A percentile compares a stretch with the other conserved stretches of the same genome.
These are phyloP conservation scores for Lates japonicus DNA, from an alignment of 2,797 vertebrate genomes.

Conservation along the genomic window DNA sequence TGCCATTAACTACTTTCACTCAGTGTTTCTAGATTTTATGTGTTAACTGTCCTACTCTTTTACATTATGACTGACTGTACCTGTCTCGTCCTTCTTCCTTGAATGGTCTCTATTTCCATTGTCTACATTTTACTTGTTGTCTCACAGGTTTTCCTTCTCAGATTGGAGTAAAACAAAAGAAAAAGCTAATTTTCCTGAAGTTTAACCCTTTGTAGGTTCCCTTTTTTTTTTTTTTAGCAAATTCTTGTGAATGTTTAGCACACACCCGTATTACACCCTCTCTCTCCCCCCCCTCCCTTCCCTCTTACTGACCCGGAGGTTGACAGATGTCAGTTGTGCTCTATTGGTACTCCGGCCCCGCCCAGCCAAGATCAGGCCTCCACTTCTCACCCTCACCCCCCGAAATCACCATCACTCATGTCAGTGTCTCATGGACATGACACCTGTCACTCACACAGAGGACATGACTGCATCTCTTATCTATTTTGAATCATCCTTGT, in stretches of 20 bases:
- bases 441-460: slow-evolving; percentile 89
- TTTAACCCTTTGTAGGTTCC: slow-evolving; percentile 47
- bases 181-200: slow-evolving; percentile 25
- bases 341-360: slow-evolving; percentile 45
- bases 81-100: slow-evolving; percentile 53
- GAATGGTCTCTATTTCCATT: slow-evolving; percentile 31
- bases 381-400: slow-evolving; percentile 67
- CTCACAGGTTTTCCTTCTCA: slow-evolving; percentile 64
- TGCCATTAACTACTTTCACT: slow-evolving; percentile 34
- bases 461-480: slow-evolving; percentile 90
- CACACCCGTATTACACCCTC: slow-evolving; percentile 9
- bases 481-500: slow-evolving; percentile 78
- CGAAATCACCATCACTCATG: slow-evolving; percentile 84
- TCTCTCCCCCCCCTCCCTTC: not conserved
- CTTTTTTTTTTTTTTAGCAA: slow-evolving; percentile 36
- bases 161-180: slow-evolving; percentile 45
- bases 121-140: slow-evolving; percentile 64
- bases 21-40: slow-evolving; percentile 49
- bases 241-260: slow-evolving; percentile 50
- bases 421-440: slow-evolving; percentile 91
- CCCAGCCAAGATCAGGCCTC: slow-evolving; percentile 53
- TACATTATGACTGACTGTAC: slow-evolving; percentile 43
- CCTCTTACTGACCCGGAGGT: slow-evolving; percentile 76
- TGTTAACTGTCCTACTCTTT: slow-evolving; percentile 48
- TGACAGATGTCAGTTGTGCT: slow-evolving; percentile 88